A percentile compares a stretch with the other conserved stretches of the same genome.
Conservation (phyloP, 2,797 vertebrate genomes). For the Hipposideros larvatus region DNA sequence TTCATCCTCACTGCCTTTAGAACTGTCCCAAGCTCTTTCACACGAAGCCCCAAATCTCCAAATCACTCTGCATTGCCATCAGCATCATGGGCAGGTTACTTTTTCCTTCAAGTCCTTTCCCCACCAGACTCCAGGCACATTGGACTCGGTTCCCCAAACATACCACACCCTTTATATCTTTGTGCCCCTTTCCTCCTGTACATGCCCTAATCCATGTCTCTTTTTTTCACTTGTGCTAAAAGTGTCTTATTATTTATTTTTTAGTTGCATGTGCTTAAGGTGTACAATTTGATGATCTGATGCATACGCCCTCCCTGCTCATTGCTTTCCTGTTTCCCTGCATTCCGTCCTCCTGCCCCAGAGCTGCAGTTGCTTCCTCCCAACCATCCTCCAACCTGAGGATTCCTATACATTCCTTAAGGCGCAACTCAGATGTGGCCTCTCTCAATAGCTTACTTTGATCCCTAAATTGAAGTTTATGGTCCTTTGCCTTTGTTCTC, state of each 20-base stretch:
- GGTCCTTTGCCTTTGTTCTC: not conserved
- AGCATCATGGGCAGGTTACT: fast-evolving
- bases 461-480: not conserved
- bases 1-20: not conserved
- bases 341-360: not conserved
- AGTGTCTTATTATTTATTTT: not conserved
- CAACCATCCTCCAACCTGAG: not conserved
- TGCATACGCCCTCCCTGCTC: not conserved
- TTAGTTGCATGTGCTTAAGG: not conserved
- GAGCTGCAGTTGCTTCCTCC: not conserved
- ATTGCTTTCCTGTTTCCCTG: not conserved
- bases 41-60: not conserved
- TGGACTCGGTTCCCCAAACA: not conserved
- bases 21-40: not conserved
- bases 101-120: not conserved
- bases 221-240: not conserved
- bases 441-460: not conserved
- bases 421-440: not conserved
- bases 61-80: not conserved
- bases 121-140: not conserved
- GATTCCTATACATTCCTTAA: not conserved
- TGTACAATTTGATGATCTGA: not conserved
- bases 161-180: fast-evolving
- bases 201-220: not conserved
- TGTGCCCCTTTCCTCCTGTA: not conserved